phyloP scores from a whole-genome alignment of 2,888 invertebrate genomes.

The Malacosoma neustria region DNA sequence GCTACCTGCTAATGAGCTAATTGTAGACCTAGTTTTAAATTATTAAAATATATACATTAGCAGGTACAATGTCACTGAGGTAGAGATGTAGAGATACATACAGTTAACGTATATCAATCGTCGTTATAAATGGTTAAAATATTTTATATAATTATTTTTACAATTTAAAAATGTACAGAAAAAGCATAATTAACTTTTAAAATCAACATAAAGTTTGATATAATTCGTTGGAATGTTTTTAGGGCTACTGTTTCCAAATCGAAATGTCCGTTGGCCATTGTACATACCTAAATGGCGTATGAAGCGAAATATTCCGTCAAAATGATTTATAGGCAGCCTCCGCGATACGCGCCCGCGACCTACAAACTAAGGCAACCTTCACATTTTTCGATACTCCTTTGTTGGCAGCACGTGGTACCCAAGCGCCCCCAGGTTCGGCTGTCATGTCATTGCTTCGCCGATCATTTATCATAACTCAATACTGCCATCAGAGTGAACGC shows the following conservation, averaged over 20 bases:
- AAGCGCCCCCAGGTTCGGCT: slow-evolving; percentile 60
- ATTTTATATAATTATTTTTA: too few species aligned
- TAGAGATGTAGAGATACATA: too few species aligned
- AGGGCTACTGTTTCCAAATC: slow-evolving; percentile 7
- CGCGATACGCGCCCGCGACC: slow-evolving; percentile 57
- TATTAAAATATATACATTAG: too few species aligned
- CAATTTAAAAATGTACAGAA: too few species aligned
- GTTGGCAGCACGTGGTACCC: slow-evolving; percentile 59
- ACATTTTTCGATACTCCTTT: slow-evolving; percentile 69
- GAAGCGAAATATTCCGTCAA: slow-evolving; percentile 54
- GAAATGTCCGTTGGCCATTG: slow-evolving; percentile 2
- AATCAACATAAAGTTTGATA: background rate
- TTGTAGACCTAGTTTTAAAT: too few species aligned
- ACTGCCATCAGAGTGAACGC: slow-evolving; percentile 48
- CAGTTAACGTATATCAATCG: too few species aligned
- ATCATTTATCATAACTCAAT: slow-evolving; percentile 71
- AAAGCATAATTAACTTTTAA: too few species aligned
- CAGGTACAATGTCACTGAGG: too few species aligned
- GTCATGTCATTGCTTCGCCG: slow-evolving; percentile 59
- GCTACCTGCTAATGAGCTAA: too few species aligned
- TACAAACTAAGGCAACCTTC: slow-evolving; percentile 71
- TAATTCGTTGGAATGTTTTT: slow-evolving; percentile 1
- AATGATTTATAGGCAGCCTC: slow-evolving; percentile 66
- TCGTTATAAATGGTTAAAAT: too few species aligned
- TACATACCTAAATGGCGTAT: slow-evolving; percentile 31